Evolutionary conservation across 2,113 vertebrate genomes (phyloP), one percentile per base, ranked within the genome.

Genomic region (Notiomystis cincta): DNA sequence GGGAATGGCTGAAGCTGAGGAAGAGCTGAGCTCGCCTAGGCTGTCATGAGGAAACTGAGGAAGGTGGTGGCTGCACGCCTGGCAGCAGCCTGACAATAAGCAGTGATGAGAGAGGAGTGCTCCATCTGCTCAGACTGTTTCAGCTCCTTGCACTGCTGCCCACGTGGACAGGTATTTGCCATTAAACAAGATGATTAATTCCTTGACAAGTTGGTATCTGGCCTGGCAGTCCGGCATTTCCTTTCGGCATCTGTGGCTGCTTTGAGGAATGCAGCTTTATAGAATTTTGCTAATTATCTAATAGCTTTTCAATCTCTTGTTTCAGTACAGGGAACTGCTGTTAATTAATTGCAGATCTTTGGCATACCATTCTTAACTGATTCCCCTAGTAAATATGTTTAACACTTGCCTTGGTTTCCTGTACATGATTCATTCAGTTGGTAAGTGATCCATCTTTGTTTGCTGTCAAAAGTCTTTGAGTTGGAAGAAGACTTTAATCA

Each of bases 361-460:
- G 0, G 73, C 91, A 91, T 96, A 84, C 89, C 89, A 65, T 82
- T 96, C 89, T 76, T 91, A 95, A 89, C 93, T 81, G 86, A 96
- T 96, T 91, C 84, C 65, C 65, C 89, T 72, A 91, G 89, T 95
- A 96, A 97, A 94, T 95, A 84, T 84, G 93, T 94, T 95, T 89
- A 96, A 87, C 93, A 93, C 93, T 96, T 65, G 77, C 96, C 87
- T 94, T 19, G 40, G 95, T 94, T 97, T 97, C 95, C 95, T 96
- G 93, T 96, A 95, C 91, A 94, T 96, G 94, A 95, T 95, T 95
- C 83, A 91, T 79, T 95, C 0, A 0, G 65, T 70, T 72, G 70
- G 78, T 95, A 82, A 91, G 91, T 82, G 81, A 97, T 96, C 93
- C 73, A 65, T 95, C 91, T 95, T 96, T 85, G 91, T 87, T 93